A percentile compares a stretch with the other conserved stretches of the same genome.
phyloP scores from a whole-genome alignment of 2,113 vertebrate genomes.

The Capreolus pygargus region DNA sequence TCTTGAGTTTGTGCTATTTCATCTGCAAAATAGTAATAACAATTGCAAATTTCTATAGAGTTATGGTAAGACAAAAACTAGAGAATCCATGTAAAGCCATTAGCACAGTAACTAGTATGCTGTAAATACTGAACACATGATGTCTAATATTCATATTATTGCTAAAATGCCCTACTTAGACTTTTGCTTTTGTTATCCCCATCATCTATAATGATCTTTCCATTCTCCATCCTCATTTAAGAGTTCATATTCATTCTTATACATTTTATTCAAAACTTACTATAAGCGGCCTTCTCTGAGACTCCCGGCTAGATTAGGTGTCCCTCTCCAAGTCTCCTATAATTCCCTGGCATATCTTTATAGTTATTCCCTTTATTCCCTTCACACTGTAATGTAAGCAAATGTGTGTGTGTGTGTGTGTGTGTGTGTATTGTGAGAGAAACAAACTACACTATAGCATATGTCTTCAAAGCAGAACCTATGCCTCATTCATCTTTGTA shows the following conservation, averaged over 20 bases:
- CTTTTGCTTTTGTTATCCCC: background rate
- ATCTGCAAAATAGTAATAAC: background rate
- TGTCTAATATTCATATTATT: background rate
- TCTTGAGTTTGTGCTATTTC: background rate
- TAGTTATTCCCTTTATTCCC: background rate
- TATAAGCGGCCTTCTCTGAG: background rate
- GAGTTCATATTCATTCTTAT: background rate
- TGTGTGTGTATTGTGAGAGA: background rate
- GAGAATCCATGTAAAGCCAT: background rate
- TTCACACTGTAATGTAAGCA: background rate
- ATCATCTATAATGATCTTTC: background rate
- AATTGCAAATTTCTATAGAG: background rate
- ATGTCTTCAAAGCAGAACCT: slow-evolving; percentile 13
- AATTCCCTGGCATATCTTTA: background rate
- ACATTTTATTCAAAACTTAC: background rate
- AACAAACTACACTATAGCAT: background rate
- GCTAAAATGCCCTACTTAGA: background rate
- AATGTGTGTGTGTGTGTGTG: background rate
- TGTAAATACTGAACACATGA: background rate
- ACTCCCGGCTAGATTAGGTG: background rate
- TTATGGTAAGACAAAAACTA: background rate
- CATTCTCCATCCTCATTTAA: background rate
- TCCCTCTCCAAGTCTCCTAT: background rate
- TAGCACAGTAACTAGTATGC: background rate
- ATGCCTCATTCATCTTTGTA: slow-evolving; percentile 13